Percentiles rank a stretch among this genome's conserved stretches.
Evolutionary conservation across 2,113 vertebrate species (phyloP).

Genomic region (Antigone vipio): DNA sequence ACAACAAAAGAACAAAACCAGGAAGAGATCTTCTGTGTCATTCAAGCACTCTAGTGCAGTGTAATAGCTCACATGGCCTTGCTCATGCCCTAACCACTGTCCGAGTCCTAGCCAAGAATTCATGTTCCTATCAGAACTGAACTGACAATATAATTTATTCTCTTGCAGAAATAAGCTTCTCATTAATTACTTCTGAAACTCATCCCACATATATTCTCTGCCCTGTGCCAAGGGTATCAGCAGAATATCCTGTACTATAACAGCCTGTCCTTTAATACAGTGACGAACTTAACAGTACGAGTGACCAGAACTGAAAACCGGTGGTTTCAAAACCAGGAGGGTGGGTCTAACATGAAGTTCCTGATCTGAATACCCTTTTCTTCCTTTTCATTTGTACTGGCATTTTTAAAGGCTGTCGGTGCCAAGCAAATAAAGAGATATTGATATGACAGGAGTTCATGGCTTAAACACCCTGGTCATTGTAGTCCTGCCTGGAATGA

Average conservation of each 20-base stretch:
- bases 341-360: background rate
- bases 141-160: background rate
- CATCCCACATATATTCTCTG: background rate
- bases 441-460: slow-evolving; percentile 2
- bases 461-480: background rate
- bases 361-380: background rate
- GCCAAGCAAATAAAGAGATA: slow-evolving; percentile 40
- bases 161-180: background rate
- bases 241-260: background rate
- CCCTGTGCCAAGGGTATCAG: background rate
- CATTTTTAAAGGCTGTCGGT: background rate
- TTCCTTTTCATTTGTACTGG: slow-evolving; percentile 13
- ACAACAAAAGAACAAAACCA: background rate
- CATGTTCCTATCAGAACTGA: background rate
- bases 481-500: background rate
- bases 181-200: background rate
- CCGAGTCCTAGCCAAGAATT: background rate
- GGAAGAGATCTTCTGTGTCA: background rate
- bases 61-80: background rate
- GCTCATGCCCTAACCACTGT: background rate
- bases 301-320: background rate
- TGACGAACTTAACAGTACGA: background rate
- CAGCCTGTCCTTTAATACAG: background rate
- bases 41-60: background rate
- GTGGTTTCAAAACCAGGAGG: background rate